Evolutionary conservation across 2,113 vertebrate genomes (phyloP), one percentile per base, ranked within the genome.

Genomic region (Hiodon tergisus): DNA sequence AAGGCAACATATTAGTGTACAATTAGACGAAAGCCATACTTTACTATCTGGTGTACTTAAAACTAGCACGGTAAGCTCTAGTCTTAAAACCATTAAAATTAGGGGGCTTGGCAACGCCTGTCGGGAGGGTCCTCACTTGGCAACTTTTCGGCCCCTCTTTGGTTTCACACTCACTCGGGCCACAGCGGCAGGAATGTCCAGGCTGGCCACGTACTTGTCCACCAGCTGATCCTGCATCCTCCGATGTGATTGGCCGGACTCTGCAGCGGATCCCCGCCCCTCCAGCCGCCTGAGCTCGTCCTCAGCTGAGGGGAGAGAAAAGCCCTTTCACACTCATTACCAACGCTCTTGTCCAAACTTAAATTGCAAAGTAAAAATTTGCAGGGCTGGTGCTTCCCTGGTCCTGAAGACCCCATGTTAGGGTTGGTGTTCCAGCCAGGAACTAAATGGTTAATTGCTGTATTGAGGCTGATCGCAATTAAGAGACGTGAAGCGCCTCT

Each of bases 191-290:
- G 47, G 59, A n/a, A 73, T 52, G 59, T 6, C 60, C 10, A 73
- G 71, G 4, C 46, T 63, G 60, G 48, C 46, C 7, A 73, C 71
- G 48, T 73, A 53, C 59, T 50, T 48, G 9, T 73, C 71, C 59
- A 73, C 14, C 58, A 73, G 71, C 71, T 51, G 46, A 5, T 73
- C 59, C 71, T 62, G 13, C 60, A 52, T 73, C 58, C 14, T 8
- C n/a, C 17, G 9, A 59, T 47, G 48, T 2, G 14, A 52, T 52
- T 47, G 58, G 47, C n/a, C 10, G 6, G 71, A 16, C 6, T 11
- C 48, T 52, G 8, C 60, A 8, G 46, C 7, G 48, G 16, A 31
- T 31, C 31, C 14, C 5, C 53, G 46, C 46, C 48, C n/a, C 46
- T 62, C 47, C 48, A 52, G 13, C 13, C 14, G 55, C 57, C 50